A percentile compares a stretch with the other conserved stretches of the same genome.
These are phyloP conservation scores for Chymomyza procnemis DNA, from an alignment of 2,888 invertebrate genomes.

Conservation along the genomic window DNA sequence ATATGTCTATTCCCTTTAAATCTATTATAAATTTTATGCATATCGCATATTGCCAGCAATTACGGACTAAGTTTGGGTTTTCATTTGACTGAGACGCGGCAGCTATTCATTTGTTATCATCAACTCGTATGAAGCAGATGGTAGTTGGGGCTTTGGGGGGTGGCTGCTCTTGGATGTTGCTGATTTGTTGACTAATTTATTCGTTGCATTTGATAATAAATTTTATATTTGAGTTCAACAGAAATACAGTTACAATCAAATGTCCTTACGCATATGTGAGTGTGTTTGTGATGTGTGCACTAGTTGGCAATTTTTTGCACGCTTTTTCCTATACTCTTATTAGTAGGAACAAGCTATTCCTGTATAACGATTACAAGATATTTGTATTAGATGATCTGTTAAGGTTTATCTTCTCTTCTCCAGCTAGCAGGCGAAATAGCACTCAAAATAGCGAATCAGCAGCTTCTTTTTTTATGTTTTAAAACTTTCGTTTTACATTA, in stretches of 20 bases:
- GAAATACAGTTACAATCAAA: conserved; percentile 33
- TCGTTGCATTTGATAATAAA: conserved; percentile 68
- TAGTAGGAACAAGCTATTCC: too few species aligned
- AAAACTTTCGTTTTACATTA: too few species aligned
- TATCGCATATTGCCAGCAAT: neutral
- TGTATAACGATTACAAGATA: too few species aligned
- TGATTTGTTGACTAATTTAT: conserved; percentile 62
- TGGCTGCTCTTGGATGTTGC: neutral
- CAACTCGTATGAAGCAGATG: neutral
- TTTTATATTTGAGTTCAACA: conserved; percentile 65
- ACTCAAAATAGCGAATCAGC: too few species aligned
- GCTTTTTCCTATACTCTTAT: neutral
- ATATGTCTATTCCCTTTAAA: neutral
- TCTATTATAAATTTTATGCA: neutral
- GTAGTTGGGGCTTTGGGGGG: neutral
- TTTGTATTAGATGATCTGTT: too few species aligned
- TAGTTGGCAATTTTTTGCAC: neutral
- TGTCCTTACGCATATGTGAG: neutral
- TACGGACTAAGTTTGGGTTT: neutral
- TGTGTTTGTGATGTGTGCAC: neutral
- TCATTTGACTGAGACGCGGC: neutral
- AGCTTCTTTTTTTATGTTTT: too few species aligned
- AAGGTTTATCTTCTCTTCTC: too few species aligned
- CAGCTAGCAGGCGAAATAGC: too few species aligned
- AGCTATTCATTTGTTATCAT: conserved; percentile 16